These are phyloP conservation scores for Caenorhabditis imperialis DNA, from an alignment of 2,888 invertebrate species.

Conservation along the genomic window DNA sequence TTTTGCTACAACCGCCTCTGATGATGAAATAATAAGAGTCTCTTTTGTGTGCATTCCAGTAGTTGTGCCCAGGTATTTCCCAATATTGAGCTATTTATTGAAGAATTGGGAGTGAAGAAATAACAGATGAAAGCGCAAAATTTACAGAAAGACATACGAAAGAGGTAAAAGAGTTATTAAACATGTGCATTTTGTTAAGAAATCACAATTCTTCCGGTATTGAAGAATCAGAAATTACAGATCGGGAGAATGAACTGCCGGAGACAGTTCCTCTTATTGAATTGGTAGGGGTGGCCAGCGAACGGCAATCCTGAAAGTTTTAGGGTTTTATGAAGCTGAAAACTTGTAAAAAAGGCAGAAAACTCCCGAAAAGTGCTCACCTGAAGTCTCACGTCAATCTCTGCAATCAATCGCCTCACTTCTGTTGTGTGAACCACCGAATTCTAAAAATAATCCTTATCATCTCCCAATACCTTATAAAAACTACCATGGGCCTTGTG, in stretches of 20 bases:
- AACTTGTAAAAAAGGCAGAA: not conserved
- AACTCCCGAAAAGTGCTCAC: slow-evolving; percentile 2
- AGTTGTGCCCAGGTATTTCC: slow-evolving; percentile 12
- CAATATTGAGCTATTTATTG: slow-evolving; percentile 14
- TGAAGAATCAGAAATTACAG: slow-evolving; percentile 41
- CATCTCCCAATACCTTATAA: not conserved
- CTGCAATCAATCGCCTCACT: slow-evolving; percentile 70
- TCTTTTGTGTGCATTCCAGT: slow-evolving; percentile 15
- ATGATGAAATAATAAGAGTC: slow-evolving; percentile 51
- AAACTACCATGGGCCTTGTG: slow-evolving; percentile 49
- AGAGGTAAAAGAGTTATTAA: slow-evolving; percentile 33
- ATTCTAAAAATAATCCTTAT: slow-evolving; percentile 24
- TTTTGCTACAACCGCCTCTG: slow-evolving; percentile 44
- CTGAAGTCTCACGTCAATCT: slow-evolving; percentile 70
- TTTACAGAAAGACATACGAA: slow-evolving; percentile 27
- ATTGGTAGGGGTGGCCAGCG: slow-evolving; percentile 52
- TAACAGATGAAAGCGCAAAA: slow-evolving; percentile 28
- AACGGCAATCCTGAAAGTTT: slow-evolving; percentile 56
- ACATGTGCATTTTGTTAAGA: not conserved
- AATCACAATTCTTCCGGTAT: slow-evolving; percentile 47
- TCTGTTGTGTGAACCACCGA: slow-evolving; percentile 66
- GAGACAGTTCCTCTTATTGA: slow-evolving; percentile 51
- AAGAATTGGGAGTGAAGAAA: slow-evolving; percentile 2
- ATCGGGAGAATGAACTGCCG: slow-evolving; percentile 44
- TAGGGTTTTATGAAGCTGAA: not conserved